Evolutionary conservation across 2,113 vertebrate genomes (phyloP).

Genomic region (Siniperca knerii): DNA sequence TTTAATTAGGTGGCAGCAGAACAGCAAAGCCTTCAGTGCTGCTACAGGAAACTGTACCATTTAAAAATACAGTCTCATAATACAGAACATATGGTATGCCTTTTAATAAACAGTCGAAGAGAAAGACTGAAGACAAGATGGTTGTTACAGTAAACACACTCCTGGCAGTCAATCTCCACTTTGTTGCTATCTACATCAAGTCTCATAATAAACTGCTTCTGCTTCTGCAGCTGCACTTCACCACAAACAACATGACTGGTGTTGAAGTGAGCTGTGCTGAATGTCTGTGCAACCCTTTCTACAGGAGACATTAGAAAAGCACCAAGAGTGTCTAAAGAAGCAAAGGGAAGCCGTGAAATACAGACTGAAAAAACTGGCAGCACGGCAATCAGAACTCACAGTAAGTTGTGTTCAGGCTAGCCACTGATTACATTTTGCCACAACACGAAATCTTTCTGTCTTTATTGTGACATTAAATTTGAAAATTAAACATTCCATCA

Average conservation of each 20-base stretch:
- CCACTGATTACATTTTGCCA: not conserved
- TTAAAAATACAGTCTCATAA: not conserved
- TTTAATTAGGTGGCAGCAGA: not conserved
- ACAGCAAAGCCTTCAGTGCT: not conserved
- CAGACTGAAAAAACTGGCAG: slow-evolving; percentile 81
- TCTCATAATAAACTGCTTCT: slow-evolving; percentile 27
- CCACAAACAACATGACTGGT: not conserved
- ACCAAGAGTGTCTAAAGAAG: slow-evolving; percentile 74
- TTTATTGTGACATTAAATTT: not conserved
- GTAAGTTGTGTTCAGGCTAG: slow-evolving; percentile 70
- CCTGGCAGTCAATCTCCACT: not conserved
- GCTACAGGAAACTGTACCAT: not conserved
- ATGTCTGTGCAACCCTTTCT: slow-evolving; percentile 53
- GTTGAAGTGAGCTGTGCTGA: slow-evolving; percentile 13
- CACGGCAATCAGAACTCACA: slow-evolving; percentile 79
- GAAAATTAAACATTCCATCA: not conserved
- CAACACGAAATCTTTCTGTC: not conserved
- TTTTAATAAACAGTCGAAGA: not conserved
- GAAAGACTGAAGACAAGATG: not conserved
- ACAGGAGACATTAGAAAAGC: slow-evolving; percentile 77
- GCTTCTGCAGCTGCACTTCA: slow-evolving; percentile 27
- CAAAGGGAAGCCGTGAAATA: slow-evolving; percentile 80
- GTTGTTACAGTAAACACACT: not conserved
- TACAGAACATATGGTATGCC: not conserved
- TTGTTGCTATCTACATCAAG: not conserved